A percentile compares a stretch with the other conserved stretches of the same genome.
Evolutionary conservation across 1,140 invertebrate species (phyloP).

Genomic region (Temnothorax curvispinosus): DNA sequence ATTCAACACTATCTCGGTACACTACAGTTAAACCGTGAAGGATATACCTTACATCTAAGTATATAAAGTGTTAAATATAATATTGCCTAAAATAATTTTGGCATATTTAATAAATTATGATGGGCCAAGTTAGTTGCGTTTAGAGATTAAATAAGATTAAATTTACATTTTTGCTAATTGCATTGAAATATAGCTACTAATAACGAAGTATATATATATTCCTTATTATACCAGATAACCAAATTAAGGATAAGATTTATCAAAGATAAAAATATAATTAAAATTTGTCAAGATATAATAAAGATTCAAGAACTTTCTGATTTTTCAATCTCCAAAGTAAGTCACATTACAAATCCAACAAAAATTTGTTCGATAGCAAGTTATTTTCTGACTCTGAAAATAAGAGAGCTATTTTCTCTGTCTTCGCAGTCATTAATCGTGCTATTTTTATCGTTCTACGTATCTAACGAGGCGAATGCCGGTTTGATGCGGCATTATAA

Average conservation of each 20-base stretch:
- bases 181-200: neutral
- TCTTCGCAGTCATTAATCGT: neutral
- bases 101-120: neutral
- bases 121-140: neutral
- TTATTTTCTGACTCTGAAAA: neutral
- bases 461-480: slow-evolving; percentile 38
- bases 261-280: neutral
- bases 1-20: slow-evolving; percentile 20
- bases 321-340: neutral
- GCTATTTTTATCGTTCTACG: slow-evolving; percentile 31
- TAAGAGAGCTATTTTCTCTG: neutral
- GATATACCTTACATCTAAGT: neutral
- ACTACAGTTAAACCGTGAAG: neutral
- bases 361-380: neutral
- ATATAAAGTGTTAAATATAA: neutral
- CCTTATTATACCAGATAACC: neutral
- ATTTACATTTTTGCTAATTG: neutral
- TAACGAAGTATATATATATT: neutral
- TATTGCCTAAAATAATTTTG: neutral
- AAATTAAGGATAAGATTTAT: neutral
- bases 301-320: neutral
- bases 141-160: neutral
- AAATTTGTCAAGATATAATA: neutral
- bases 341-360: no score
- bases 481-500: slow-evolving; percentile 39